Evolutionary conservation across 2,113 vertebrate genomes (phyloP), one percentile per base, ranked within the genome.

Genomic region (Eurystomus gularis): DNA sequence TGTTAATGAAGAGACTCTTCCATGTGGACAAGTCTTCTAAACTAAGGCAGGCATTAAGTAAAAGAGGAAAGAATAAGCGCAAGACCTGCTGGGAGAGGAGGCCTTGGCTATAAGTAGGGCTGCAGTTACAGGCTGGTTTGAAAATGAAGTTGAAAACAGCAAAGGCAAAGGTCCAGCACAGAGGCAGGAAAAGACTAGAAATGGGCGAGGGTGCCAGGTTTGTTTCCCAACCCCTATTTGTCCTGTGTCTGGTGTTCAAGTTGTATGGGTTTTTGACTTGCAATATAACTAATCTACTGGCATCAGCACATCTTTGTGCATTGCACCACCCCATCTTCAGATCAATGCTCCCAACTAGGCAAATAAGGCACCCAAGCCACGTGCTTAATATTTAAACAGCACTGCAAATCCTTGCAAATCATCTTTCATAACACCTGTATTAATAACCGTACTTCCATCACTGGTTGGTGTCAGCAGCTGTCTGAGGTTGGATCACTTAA

Each of bases 281-380:
- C 66, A 91, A 13, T 93, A 28, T n/a, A 91, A 89, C 39, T 23
- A 48, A 93, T 82, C 60, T 76, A 69, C 48, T 76, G 81, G 79
- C 78, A 78, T 95, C 91, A 96, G 93, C 89, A 79, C 37, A 90
- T 90, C 40, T 57, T 35, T 65, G 66, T 40, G 62, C 65, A 65
- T 96, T 97, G 87, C 95, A 93, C 86, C 95, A 94, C 26, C 25
- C 64, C n/a, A 35, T 85, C 78, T 84, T 88, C 72, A 91, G 87
- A 84, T n/a, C 91, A 62, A 4, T 51, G 52, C 20, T 70, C 62
- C 79, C 69, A 51, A 35, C 62, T 37, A 85, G 31, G 23, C 82
- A 96, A 93, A 94, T 82, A 83, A 86, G 66, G 61, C 52, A 79
- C 52, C 72, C 20, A 20, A 72, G 88, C 86, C 80, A 87, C 17